These are phyloP conservation scores for Melikaiella ostensackeni DNA, from an alignment of 2,888 invertebrate genomes.

Conservation along the genomic window DNA sequence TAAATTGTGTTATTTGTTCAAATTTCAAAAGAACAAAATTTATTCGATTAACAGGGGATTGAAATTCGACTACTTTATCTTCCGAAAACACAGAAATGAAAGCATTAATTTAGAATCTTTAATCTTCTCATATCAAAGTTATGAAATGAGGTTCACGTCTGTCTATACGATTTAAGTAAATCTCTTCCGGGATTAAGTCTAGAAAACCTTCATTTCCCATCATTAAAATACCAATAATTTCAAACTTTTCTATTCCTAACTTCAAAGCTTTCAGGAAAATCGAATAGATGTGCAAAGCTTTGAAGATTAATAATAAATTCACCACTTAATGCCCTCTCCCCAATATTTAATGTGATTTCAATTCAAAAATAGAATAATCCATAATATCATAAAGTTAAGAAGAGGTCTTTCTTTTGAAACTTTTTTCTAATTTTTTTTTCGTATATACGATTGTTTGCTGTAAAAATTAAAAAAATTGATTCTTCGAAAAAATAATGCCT, in stretches of 20 bases:
- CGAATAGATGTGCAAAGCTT: background rate
- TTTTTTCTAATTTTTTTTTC: too few relatives aligned
- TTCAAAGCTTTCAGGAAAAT: background rate
- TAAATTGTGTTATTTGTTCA: too few relatives aligned
- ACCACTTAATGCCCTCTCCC: background rate
- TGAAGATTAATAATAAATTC: background rate
- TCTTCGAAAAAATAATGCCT: too few relatives aligned
- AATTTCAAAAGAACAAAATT: too few relatives aligned
- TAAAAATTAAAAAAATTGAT: too few relatives aligned
- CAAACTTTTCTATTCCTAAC: background rate
- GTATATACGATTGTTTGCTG: too few relatives aligned
- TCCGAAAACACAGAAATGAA: constrained; percentile 22
- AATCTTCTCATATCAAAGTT: constrained; percentile 33
- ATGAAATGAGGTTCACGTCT: constrained; percentile 18
- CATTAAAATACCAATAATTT: constrained; percentile 2
- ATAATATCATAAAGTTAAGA: too few relatives aligned
- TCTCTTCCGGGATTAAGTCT: constrained; percentile 7
- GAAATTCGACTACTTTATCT: background rate
- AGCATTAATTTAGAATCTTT: constrained; percentile 23
- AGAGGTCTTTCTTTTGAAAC: too few relatives aligned
- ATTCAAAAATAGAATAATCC: too few relatives aligned
- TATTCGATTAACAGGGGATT: too few relatives aligned
- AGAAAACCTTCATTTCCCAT: background rate
- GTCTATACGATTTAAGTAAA: constrained; percentile 18
- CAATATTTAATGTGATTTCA: background rate